A percentile compares a stretch with the other conserved stretches of the same genome.
phyloP scores from a whole-genome alignment of 1,140 invertebrate genomes.

The Temnothorax curvispinosus region DNA sequence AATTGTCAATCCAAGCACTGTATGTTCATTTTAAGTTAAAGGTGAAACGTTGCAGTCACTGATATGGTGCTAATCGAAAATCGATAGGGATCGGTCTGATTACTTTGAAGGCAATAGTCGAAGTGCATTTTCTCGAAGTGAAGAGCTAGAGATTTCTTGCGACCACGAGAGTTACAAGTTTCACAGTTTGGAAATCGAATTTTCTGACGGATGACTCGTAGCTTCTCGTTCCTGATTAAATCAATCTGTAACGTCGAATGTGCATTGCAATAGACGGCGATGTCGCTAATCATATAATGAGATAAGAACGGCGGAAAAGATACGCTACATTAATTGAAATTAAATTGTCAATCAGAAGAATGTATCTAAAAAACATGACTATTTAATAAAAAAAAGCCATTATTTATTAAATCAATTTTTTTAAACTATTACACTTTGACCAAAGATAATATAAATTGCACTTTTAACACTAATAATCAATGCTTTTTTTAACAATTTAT shows the following conservation, averaged over 20 bases:
- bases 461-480: neutral
- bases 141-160: constrained; percentile 15
- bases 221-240: constrained; percentile 17
- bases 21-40: neutral
- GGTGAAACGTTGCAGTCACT: neutral
- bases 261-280: neutral
- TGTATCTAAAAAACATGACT: neutral
- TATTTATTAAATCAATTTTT: neutral
- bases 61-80: constrained; percentile 39
- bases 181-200: neutral
- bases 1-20: neutral
- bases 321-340: neutral
- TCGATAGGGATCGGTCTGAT: constrained; percentile 11
- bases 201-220: neutral
- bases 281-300: neutral
- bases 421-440: neutral
- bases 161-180: neutral
- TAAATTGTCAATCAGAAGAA: neutral
- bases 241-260: constrained; percentile 22
- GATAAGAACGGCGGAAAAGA: neutral
- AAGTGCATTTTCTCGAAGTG: neutral
- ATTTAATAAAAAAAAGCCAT: neutral
- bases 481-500: neutral
- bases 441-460: constrained; percentile 13
- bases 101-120: constrained; percentile 28